Evolutionary conservation across 2,113 vertebrate species (phyloP), one percentile per base, ranked within the genome.

Genomic region (Scomber colias): DNA sequence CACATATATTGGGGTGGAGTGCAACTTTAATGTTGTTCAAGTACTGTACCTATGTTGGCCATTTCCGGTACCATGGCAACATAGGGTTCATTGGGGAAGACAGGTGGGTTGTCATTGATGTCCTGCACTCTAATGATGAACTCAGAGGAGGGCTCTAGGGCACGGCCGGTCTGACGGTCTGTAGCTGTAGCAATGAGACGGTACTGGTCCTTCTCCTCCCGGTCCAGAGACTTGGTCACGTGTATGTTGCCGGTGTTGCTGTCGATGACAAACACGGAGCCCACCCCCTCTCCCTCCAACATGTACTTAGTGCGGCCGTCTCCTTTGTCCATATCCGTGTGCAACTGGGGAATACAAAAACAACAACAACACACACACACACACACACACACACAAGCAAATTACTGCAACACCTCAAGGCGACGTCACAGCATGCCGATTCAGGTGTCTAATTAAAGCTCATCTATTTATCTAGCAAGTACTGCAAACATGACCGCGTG

Each of bases 91-190:
- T 87, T 85, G 45, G 93, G 92, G 88, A 97, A 98, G 88, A 96
- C 54, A 2, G 97, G 97, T 0, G 96, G 94, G 82, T 97, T 97
- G 94, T 98, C 96, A 14, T 97, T 97, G 90, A 97, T 97, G 93
- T 97, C 96, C 85, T 97, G 96, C 83, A 97, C 97, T 59, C 97
- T 92, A 93, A 98, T 97, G 92, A 97, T 93, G 90, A 98, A 98
- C 90, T 96, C 93, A 0, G 97, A 97, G 0, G 97, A 96, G 0
- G 96, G 96, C 91, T 98, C 97, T 73, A 98, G 92, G 64, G 96
- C 95, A 10, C 85, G 95, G 75, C 96, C 96, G 0, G 96, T 97
- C 65, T 94, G 93, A 8, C 94, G 93, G 88, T 97, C 96, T 15
- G 95, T 95, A 0, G 96, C 97, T 3, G 96, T 97, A 7, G 97